Evolutionary conservation across 2,888 invertebrate species (phyloP).

Genomic region (Athalia circularis): DNA sequence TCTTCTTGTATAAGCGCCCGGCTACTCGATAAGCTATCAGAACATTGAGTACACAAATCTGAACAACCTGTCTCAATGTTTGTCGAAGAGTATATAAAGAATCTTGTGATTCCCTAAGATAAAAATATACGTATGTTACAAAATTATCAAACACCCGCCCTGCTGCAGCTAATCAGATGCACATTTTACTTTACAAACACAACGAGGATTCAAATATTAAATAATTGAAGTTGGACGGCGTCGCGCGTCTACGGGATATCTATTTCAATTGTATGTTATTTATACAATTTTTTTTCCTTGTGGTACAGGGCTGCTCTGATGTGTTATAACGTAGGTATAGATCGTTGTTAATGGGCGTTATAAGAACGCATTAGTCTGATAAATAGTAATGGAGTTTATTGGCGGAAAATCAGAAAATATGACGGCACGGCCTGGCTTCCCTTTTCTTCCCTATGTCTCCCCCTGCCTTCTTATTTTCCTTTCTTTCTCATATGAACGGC

Average conservation of each 20-base stretch:
- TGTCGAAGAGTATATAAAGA: constrained; percentile 64
- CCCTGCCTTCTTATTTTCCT: constrained; percentile 29
- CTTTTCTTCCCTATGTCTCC: constrained; percentile 52
- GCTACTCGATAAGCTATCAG: constrained; percentile 52
- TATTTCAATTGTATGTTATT: constrained; percentile 14
- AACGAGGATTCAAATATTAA: not conserved
- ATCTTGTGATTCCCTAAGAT: constrained; percentile 51
- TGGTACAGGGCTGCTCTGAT: constrained; percentile 57
- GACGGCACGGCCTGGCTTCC: constrained; percentile 60
- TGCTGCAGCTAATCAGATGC: constrained; percentile 12
- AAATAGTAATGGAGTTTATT: constrained; percentile 74
- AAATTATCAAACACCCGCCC: not conserved
- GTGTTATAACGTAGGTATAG: constrained; percentile 63
- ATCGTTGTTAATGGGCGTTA: constrained; percentile 73
- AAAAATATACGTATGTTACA: constrained; percentile 8
- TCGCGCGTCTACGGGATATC: not conserved
- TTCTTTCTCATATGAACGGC: constrained; percentile 33
- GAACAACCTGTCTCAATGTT: constrained; percentile 71
- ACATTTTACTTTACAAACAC: not conserved
- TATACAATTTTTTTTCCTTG: constrained; percentile 18
- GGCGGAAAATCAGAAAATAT: constrained; percentile 74
- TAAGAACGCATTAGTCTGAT: constrained; percentile 73
- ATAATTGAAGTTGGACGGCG: not conserved
- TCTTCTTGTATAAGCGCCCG: constrained; percentile 49
- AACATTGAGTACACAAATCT: constrained; percentile 63